A percentile compares a stretch with the other conserved stretches of the same genome.
phyloP scores from a whole-genome alignment of 2,797 vertebrate species.

The Arctocebus calabarensis region DNA sequence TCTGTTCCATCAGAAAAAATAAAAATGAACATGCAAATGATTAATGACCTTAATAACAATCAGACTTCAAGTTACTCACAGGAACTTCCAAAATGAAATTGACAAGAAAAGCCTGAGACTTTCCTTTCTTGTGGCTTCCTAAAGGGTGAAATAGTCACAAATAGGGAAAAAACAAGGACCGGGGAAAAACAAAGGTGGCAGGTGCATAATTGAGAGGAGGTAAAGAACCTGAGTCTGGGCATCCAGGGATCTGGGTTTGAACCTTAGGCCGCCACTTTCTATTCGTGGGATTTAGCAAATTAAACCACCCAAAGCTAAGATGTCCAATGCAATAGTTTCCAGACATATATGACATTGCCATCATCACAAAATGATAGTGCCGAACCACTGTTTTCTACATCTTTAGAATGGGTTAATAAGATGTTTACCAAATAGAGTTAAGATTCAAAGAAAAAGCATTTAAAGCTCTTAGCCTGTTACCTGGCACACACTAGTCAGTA shows the following conservation, averaged over 20 bases:
- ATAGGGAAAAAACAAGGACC: neutral
- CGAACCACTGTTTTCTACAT: neutral
- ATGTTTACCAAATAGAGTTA: rapidly evolving
- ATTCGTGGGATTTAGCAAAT: neutral
- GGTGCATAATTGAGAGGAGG: neutral
- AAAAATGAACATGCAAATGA: neutral
- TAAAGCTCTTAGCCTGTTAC: neutral
- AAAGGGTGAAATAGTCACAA: neutral
- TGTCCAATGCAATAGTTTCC: neutral
- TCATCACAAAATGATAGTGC: neutral
- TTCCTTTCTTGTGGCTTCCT: neutral
- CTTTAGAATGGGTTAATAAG: neutral
- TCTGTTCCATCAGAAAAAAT: neutral
- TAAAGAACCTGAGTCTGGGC: neutral
- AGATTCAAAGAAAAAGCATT: neutral
- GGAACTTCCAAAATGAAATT: constrained; percentile 20
- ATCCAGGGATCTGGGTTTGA: neutral
- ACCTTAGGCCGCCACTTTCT: neutral
- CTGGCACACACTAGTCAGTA: neutral
- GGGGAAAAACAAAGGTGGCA: neutral
- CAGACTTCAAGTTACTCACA: neutral
- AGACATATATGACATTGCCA: neutral
- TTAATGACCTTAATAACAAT: neutral
- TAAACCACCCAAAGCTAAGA: neutral
- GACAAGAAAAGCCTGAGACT: neutral